Evolutionary conservation across 2,113 vertebrate species (phyloP).

Genomic region (Caloenas nicobarica): DNA sequence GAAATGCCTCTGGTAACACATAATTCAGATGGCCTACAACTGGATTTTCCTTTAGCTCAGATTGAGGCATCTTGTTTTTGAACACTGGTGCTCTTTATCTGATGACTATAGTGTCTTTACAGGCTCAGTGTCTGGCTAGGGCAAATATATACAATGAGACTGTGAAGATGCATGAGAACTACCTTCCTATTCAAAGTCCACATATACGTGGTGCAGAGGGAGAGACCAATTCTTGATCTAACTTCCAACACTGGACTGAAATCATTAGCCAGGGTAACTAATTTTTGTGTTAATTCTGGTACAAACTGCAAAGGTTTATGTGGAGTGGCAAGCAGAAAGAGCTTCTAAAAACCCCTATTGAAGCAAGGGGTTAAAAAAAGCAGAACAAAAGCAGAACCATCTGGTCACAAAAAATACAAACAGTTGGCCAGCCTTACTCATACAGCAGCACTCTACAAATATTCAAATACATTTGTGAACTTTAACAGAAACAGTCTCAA

Average conservation of each 20-base stretch:
- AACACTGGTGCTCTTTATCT: not conserved
- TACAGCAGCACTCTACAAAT: not conserved
- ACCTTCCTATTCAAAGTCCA: not conserved
- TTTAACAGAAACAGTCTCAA: constrained; percentile 24
- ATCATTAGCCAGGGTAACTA: not conserved
- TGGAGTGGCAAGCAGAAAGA: not conserved
- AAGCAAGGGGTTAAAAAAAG: not conserved
- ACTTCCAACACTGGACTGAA: not conserved
- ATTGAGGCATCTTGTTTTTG: not conserved
- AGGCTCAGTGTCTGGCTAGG: not conserved
- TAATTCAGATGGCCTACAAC: not conserved
- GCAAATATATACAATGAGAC: not conserved
- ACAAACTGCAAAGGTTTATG: not conserved
- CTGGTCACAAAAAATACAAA: not conserved
- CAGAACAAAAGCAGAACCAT: constrained; percentile 17
- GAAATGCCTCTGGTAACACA: not conserved
- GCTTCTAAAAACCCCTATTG: not conserved
- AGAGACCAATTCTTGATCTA: not conserved
- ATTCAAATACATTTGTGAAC: constrained; percentile 10
- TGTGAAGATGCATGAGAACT: not conserved
- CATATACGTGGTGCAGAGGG: not conserved
- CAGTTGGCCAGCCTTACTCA: constrained; percentile 28
- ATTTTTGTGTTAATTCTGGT: not conserved
- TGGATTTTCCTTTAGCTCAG: not conserved
- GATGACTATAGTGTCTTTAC: not conserved